Evolutionary conservation across 2,888 invertebrate genomes (phyloP), one percentile per base, ranked within the genome.

Genomic region (Watsonalla cultraria): DNA sequence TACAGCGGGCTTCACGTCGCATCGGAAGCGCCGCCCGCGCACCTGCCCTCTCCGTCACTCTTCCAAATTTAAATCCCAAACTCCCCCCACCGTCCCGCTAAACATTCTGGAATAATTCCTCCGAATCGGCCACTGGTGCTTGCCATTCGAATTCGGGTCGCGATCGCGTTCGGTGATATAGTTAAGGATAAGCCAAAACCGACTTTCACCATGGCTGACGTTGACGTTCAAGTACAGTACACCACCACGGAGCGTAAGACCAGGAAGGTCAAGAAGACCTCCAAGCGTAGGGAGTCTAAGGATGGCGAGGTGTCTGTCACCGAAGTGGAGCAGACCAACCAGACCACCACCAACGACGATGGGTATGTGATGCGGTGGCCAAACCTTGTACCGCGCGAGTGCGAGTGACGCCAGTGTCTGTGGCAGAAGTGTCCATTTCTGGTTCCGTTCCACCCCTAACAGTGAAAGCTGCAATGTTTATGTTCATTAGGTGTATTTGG

Each of bases 241-340:
- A 95, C 96, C 82, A 94, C 95, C 82, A 96, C 96, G 78, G 95
- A 96, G 91, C 94, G 96, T 84, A 96, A 96, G 88, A 97, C 97
- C 92, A 95, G 96, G 91, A 97, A 97, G 93, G 97, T 97, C 92
- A 94, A 95, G 72, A 94, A 94, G 81, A 94, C 95, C 79, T 94
- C 95, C 75, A 94, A 96, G 86, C 94, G 96, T 82, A 95, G 95
- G 89, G 94, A 93, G 80, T 93, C 93, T 63, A 94, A 94, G 82
- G 94, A 94, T 79, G 93, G 94, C 77, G 96, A 96, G 86, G 94
- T 96, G 84, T 94, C 95, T 89, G 95, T 96, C 88, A 95, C 95
- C 74, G 96, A 96, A 91, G 86, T 95, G 83, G 94, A 94, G 75
- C 93, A 93, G 87, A 92, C 93, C 84, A 92, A 90, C 85, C 91